Conservation (phyloP, 2,888 invertebrate species). For the Nephrotoma flavescens region DNA sequence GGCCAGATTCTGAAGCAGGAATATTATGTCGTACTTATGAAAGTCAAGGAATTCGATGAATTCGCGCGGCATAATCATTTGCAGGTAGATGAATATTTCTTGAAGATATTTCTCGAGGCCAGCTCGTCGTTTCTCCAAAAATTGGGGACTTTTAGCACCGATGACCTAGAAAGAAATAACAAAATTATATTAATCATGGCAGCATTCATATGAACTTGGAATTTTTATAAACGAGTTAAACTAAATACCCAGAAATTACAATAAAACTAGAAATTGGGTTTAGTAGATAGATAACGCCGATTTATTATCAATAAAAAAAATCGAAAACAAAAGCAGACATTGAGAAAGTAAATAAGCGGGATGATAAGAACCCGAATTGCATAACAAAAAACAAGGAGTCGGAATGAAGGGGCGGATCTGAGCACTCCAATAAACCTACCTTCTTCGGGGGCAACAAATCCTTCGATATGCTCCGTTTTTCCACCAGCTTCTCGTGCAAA, state of each 20-base stretch:
- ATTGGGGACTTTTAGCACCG: constrained; percentile 75
- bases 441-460: constrained; percentile 88
- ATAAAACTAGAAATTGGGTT: not conserved
- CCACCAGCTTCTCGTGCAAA: constrained; percentile 68
- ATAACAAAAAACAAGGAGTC: not conserved
- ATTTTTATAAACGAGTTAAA: too few species aligned
- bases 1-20: constrained; percentile 70
- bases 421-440: constrained; percentile 17
- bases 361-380: not conserved
- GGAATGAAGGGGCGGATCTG: not conserved
- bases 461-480: constrained; percentile 66
- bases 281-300: not conserved
- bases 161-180: constrained; percentile 37
- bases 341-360: not conserved
- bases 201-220: not conserved
- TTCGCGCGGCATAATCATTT: constrained; percentile 62
- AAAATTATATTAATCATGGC: not conserved
- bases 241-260: too few species aligned
- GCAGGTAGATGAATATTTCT: constrained; percentile 58
- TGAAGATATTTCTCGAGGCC: constrained; percentile 71
- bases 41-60: constrained; percentile 78
- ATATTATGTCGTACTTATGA: constrained; percentile 79
- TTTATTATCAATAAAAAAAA: not conserved
- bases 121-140: constrained; percentile 68
- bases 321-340: not conserved